Conservation (phyloP, 2,113 vertebrate species). For the Piprites chloris region DNA sequence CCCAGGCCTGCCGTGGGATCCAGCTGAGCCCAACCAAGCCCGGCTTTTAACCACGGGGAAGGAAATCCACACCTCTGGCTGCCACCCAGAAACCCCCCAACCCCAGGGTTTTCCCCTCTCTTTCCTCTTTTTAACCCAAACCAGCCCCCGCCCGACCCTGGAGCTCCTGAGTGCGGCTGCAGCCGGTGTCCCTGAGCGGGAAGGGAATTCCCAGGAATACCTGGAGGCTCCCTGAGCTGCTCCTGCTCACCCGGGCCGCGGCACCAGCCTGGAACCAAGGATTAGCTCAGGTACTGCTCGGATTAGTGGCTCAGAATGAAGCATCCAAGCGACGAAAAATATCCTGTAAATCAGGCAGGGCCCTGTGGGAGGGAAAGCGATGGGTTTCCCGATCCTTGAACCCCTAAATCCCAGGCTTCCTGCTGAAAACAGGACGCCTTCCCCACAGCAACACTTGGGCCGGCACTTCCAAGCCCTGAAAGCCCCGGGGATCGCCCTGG, state of each 20-base stretch:
- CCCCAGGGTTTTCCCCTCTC: fast-evolving
- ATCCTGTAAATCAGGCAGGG: neutral
- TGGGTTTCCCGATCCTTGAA: fast-evolving
- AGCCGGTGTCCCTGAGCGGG: fast-evolving
- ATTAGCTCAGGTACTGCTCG: neutral
- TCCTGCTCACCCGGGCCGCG: neutral
- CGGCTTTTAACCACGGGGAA: neutral
- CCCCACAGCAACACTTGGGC: fast-evolving
- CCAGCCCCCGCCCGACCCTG: neutral
- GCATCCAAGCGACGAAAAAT: neutral
- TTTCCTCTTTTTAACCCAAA: neutral
- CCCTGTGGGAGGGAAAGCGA: neutral
- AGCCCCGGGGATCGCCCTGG: fast-evolving
- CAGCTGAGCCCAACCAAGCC: neutral
- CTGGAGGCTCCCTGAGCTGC: neutral
- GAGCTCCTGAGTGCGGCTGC: neutral
- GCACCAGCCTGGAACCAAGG: neutral
- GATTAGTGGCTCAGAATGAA: neutral
- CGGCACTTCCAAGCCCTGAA: neutral
- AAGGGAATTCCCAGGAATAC: neutral
- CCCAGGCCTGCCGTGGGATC: neutral
- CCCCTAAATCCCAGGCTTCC: neutral
- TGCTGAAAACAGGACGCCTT: neutral
- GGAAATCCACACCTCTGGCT: neutral
- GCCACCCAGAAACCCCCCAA: neutral